These are phyloP conservation scores for Eulemur rufifrons DNA, from an alignment of 2,113 vertebrate species.

Conservation along the genomic window DNA sequence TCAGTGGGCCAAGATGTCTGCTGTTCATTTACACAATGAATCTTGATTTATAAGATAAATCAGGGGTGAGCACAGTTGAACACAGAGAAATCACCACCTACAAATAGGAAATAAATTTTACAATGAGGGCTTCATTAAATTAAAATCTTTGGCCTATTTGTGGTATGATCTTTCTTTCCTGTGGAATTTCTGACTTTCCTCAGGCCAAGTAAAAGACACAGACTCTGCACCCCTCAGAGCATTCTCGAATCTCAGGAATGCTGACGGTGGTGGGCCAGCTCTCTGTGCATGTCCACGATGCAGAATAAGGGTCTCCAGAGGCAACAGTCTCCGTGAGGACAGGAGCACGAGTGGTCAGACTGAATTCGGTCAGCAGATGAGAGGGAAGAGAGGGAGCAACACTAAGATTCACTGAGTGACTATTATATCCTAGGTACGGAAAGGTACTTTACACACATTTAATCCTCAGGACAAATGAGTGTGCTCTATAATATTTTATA, in stretches of 20 bases:
- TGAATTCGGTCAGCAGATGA: neutral
- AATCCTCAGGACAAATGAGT: neutral
- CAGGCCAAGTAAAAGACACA: neutral
- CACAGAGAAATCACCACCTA: neutral
- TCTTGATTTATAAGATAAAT: constrained; percentile 1
- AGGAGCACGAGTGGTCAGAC: neutral
- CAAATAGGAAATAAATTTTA: neutral
- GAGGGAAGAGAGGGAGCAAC: neutral
- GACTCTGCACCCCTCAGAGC: neutral
- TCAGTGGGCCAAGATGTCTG: neutral
- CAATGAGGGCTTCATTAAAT: neutral
- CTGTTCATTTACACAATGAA: neutral
- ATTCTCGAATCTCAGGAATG: neutral
- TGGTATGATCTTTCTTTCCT: neutral
- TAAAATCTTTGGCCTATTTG: neutral
- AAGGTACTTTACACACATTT: neutral
- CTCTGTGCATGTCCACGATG: too few species aligned
- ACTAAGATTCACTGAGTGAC: neutral
- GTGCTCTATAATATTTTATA: neutral
- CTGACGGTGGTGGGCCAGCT: neutral
- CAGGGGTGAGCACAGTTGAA: neutral
- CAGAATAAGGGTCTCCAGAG: neutral
- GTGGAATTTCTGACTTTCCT: neutral
- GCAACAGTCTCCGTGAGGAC: neutral
- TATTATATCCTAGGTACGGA: neutral